A percentile compares a stretch with the other conserved stretches of the same genome.
These are phyloP conservation scores for Tortricodes alternella DNA, from an alignment of 2,888 invertebrate species.

Conservation along the genomic window DNA sequence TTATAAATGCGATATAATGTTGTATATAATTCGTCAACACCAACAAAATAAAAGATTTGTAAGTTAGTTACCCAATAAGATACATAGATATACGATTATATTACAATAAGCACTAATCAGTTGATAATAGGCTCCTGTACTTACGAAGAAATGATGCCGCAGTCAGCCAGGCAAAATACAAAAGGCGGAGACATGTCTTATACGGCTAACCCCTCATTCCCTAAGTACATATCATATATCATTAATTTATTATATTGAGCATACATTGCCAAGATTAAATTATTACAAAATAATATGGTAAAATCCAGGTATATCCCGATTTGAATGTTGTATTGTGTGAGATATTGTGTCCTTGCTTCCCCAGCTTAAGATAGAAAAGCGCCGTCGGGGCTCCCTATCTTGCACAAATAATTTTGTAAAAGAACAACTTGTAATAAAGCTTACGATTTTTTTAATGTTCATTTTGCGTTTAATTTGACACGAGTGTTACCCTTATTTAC, in stretches of 20 bases:
- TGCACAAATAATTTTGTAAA: slow-evolving; percentile 22
- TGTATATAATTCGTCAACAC: neutral
- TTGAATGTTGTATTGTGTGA: too few relatives aligned
- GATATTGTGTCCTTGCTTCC: too few relatives aligned
- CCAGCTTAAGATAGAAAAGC: slow-evolving; percentile 7
- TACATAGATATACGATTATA: neutral
- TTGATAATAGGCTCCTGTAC: slow-evolving; percentile 19
- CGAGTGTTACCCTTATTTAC: too few relatives aligned
- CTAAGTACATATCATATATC: too few relatives aligned
- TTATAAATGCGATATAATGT: too few relatives aligned
- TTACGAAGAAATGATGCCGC: slow-evolving; percentile 3
- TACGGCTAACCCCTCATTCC: neutral
- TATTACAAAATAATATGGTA: too few relatives aligned
- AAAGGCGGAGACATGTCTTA: neutral
- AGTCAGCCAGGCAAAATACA: neutral
- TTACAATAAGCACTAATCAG: neutral
- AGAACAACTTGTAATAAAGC: slow-evolving; percentile 24
- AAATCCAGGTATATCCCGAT: too few relatives aligned
- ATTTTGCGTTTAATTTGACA: neutral
- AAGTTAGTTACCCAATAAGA: neutral
- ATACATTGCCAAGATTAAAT: too few relatives aligned
- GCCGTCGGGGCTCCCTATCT: slow-evolving; percentile 6
- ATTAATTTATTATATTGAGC: too few relatives aligned
- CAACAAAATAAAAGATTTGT: too few relatives aligned
- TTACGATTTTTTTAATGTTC: slow-evolving; percentile 10